phyloP scores from a whole-genome alignment of 2,113 vertebrate species.

The Arizona elegans region DNA sequence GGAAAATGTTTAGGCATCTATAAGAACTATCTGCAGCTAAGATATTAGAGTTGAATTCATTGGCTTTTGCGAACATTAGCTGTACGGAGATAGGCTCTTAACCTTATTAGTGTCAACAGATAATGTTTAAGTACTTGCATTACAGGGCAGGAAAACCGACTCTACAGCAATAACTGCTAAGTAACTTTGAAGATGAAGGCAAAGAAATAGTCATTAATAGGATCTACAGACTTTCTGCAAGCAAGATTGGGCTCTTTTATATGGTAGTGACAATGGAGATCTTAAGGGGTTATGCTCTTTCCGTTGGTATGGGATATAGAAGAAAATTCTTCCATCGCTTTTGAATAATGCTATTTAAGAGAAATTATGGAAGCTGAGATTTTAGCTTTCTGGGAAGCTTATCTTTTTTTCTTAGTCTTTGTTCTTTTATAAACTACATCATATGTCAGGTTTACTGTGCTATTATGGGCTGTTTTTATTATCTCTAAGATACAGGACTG shows the following conservation, averaged over 20 bases:
- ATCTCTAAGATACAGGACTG: background rate
- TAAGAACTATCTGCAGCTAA: slow-evolving; percentile 24
- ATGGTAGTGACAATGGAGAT: background rate
- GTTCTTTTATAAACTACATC: background rate
- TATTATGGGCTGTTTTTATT: background rate
- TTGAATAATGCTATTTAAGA: background rate
- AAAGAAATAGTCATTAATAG: background rate
- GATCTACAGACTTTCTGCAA: background rate
- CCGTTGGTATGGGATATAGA: background rate
- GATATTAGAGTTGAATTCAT: slow-evolving; percentile 12
- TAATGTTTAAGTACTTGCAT: background rate
- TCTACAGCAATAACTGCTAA: background rate
- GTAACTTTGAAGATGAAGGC: background rate
- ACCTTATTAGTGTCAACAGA: slow-evolving; percentile 18
- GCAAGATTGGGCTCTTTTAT: background rate
- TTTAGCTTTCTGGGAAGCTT: background rate
- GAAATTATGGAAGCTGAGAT: background rate
- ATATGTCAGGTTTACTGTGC: background rate
- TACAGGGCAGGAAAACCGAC: background rate
- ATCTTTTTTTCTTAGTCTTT: background rate
- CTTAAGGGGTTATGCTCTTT: background rate
- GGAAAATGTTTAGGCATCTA: background rate
- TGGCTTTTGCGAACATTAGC: background rate
- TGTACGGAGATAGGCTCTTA: background rate
- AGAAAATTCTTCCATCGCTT: background rate